phyloP scores from a whole-genome alignment of 2,888 invertebrate genomes.

The Odontothrips loti region DNA sequence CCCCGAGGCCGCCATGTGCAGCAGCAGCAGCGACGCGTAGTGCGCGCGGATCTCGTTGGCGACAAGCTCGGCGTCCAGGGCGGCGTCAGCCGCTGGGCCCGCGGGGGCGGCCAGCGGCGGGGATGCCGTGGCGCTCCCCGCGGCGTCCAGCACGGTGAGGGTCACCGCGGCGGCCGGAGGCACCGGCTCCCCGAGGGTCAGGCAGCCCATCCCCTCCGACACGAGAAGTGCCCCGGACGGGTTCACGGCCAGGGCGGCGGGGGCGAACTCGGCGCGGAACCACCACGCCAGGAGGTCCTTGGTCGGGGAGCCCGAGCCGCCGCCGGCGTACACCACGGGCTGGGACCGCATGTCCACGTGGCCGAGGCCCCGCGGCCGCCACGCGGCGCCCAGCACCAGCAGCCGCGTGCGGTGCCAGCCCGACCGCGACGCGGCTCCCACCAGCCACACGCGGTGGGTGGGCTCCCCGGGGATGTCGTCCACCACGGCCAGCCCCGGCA shows the following conservation, averaged over 20 bases:
- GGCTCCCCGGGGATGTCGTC: background rate
- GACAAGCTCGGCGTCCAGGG: conserved; percentile 42
- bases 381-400: conserved; percentile 49
- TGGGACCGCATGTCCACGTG: conserved; percentile 51
- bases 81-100: conserved; percentile 46
- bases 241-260: conserved; percentile 49
- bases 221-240: conserved; percentile 47
- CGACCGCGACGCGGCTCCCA: conserved; percentile 49
- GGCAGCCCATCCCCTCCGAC: conserved; percentile 41
- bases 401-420: conserved; percentile 50
- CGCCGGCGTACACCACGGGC: conserved; percentile 51
- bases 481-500: conserved; percentile 42
- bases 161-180: conserved; percentile 52
- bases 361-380: conserved; percentile 48
- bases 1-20: conserved; percentile 40
- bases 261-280: conserved; percentile 51
- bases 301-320: conserved; percentile 48
- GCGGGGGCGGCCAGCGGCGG: conserved; percentile 51
- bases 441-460: conserved; percentile 43
- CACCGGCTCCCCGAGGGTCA: conserved; percentile 44
- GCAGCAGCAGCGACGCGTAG: conserved; percentile 44
- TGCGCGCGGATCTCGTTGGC: conserved; percentile 46
- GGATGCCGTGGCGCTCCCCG: conserved; percentile 46
- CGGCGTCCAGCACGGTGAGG: conserved; percentile 49
- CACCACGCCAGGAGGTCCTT: conserved; percentile 51